Evolutionary conservation across 1,140 invertebrate genomes (phyloP).

Genomic region (Streblospio benedicti): DNA sequence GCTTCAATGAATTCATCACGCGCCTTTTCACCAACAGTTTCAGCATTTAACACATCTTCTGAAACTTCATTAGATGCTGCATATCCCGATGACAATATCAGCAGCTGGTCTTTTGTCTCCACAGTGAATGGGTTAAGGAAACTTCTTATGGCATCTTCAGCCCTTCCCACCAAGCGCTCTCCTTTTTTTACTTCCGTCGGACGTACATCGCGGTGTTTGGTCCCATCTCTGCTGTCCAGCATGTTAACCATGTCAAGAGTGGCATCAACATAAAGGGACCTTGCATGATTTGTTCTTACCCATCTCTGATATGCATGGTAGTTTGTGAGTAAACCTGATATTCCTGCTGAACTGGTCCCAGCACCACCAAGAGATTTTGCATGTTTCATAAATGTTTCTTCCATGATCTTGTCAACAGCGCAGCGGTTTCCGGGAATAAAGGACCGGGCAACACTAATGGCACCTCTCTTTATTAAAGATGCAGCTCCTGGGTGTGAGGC

Average conservation of each 20-base stretch:
- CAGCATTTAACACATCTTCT: neutral
- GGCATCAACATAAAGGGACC: constrained; percentile 10
- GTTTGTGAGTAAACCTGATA: neutral
- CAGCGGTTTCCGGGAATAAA: constrained; percentile 16
- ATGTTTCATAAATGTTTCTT: neutral
- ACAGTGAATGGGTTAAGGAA: constrained; percentile 15
- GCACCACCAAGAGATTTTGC: neutral
- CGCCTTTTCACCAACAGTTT: neutral
- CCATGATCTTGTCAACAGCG: neutral
- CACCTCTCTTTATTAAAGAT: constrained; percentile 16
- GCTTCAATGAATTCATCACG: constrained; percentile 19
- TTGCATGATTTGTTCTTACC: constrained; percentile 24
- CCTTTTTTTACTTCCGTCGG: constrained; percentile 16
- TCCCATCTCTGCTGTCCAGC: neutral
- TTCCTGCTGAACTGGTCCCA: neutral
- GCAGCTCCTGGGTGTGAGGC: constrained; percentile 17
- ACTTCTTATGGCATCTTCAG: constrained; percentile 14
- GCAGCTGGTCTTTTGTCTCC: neutral
- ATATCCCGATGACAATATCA: neutral
- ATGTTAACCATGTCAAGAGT: neutral
- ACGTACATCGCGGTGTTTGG: constrained; percentile 17
- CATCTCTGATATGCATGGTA: constrained; percentile 25
- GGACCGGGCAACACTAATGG: constrained; percentile 22
- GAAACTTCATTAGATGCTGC: neutral
- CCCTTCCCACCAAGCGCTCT: constrained; percentile 14